Evolutionary conservation across 2,113 vertebrate genomes (phyloP), one percentile per base, ranked within the genome.

Genomic region (Irena cyanogastra): DNA sequence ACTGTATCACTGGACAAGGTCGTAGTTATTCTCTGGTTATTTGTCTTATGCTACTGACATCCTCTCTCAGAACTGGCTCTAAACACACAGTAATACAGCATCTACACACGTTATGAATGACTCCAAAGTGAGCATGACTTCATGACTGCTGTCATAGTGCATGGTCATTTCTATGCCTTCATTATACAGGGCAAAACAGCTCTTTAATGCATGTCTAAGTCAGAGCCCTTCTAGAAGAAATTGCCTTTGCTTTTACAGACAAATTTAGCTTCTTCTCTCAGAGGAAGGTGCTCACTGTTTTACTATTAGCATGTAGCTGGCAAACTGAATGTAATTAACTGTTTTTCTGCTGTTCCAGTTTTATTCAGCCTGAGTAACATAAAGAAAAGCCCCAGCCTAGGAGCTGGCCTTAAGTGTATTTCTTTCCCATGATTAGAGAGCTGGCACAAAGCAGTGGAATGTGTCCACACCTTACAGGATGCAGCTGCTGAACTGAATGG

Each of bases 391-490:
- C 37, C 56, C 79, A 81, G n/a, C 30, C 71, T 83, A 59, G 54
- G 30, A 85, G 41, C 22, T 57, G 63, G 14, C 21, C 39, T 83
- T 70, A 68, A 71, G 39, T 60, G 5, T 90, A 37, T 68, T 93
- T 90, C n/a, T 93, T 90, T 93, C 68, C 76, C 90, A 26, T 60
- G 56, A 56, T 56, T 86, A 94, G 59, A 74, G 71, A 92, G 31
- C 31, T 90, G 88, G 71, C 71, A 95, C 1, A 4, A 47, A 56
- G 37, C 1, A 1, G 39, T 88, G 64, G 52, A 85, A 91, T 47
- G 50, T 92, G 79, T 91, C 83, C 83, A 63, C 70, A 89, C 50
- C 77, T 88, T 68, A 75, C 79, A 94, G 78, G 87, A 92, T 94
- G 75, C 85, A 95, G 83, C 78, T 94, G 91, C 44, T 79, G 56